A percentile compares a stretch with the other conserved stretches of the same genome.
Conservation (phyloP, 2,113 vertebrate genomes). For the Poeciliopsis prolifica region DNA sequence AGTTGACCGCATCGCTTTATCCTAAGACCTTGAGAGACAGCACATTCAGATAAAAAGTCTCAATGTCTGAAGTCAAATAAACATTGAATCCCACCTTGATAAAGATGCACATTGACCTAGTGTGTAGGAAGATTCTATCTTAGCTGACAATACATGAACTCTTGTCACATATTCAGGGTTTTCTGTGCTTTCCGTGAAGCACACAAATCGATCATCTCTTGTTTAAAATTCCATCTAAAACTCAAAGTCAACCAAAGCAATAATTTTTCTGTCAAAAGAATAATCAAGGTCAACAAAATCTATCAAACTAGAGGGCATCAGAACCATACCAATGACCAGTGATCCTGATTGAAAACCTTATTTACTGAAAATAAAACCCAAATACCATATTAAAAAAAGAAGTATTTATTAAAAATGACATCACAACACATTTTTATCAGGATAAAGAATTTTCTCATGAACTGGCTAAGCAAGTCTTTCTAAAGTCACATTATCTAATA, state of each 20-base stretch:
- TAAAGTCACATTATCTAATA: conserved; percentile 12
- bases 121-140: too few species aligned
- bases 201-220: not conserved
- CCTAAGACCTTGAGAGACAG: not conserved
- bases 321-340: too few species aligned
- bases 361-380: not conserved
- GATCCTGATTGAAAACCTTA: too few species aligned
- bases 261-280: not conserved
- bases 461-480: conserved; percentile 23
- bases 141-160: not conserved
- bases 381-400: not conserved
- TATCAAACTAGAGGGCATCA: too few species aligned
- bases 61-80: too few species aligned
- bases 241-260: too few species aligned
- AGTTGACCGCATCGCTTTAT: not conserved
- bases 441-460: not conserved
- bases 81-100: too few species aligned
- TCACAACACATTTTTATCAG: conserved; percentile 16
- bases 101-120: too few species aligned
- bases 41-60: too few species aligned
- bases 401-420: conserved; percentile 45
- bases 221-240: too few species aligned
- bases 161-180: not conserved
- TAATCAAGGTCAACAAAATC: not conserved
- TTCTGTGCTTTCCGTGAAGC: not conserved